These are phyloP conservation scores for Odocoileus virginianus DNA, from an alignment of 2,113 vertebrate genomes.

Conservation along the genomic window DNA sequence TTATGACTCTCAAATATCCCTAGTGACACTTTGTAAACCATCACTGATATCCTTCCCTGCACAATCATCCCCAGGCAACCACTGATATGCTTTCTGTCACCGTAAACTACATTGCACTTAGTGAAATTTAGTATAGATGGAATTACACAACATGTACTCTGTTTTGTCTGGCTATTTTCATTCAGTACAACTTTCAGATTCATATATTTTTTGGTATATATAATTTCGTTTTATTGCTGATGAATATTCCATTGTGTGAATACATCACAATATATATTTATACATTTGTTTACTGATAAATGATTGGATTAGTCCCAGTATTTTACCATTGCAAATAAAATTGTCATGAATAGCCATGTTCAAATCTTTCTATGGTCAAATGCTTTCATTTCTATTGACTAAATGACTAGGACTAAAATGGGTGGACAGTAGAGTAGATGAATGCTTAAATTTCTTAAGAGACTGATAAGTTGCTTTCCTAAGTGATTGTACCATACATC, in stretches of 20 bases:
- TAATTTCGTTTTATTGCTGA: background rate
- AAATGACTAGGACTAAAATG: background rate
- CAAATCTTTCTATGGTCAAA: background rate
- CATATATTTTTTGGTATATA: background rate
- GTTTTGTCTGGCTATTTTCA: background rate
- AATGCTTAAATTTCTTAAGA: background rate
- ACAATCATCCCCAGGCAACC: background rate
- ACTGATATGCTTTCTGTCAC: background rate
- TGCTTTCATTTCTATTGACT: background rate
- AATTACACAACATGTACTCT: background rate
- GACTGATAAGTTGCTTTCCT: background rate
- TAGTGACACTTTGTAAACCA: background rate
- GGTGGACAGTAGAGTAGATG: background rate
- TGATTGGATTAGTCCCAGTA: background rate
- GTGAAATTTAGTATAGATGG: background rate
- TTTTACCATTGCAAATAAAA: background rate
- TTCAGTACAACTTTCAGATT: background rate
- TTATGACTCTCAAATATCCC: background rate
- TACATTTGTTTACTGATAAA: background rate
- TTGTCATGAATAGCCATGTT: background rate
- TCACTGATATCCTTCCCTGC: background rate
- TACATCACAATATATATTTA: background rate
- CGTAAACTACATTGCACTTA: background rate
- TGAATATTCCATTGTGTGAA: background rate
- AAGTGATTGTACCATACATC: background rate